Evolutionary conservation across 2,797 vertebrate genomes (phyloP), one percentile per base, ranked within the genome.

Genomic region (Acanthurus leucopareius): DNA sequence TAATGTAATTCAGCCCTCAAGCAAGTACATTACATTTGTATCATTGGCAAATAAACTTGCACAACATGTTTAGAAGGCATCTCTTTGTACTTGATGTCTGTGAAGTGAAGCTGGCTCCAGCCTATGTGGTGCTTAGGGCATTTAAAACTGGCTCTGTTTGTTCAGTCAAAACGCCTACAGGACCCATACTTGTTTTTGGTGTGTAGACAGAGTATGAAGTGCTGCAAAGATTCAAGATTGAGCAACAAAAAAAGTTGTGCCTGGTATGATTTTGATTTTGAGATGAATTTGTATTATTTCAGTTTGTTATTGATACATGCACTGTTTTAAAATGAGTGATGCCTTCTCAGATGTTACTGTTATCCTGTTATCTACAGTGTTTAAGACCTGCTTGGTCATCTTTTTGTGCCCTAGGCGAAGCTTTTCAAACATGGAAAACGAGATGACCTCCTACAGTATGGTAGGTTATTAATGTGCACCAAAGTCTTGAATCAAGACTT

Each of bases 381-480:
- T 11, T 57, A 16, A 7, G 0, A 35, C 62, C 52, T 13, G 82
- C 54, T 57, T 73, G 16, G 22, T 73, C 5, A 17, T 66, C 48
- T 66, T 59, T 78, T 60, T 79, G 22, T 93, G 0, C 86, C 86
- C 86, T 51, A 99, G 98, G 97, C 97, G 11, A 97, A 97, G 75
- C 95, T 99, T 87, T 99, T 99, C 88, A 99, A 99, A 85, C 98
- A 99, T 77, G 98, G 97, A 61, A 99, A 98, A 87, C 95, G 98
- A 72, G 97, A 99, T 70, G 98, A 99, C 80, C 96, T 98, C 79
- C 94, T 99, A 32, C 97, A 96, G 0, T 97, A 97, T 6, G 98
- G 98, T 99, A 92, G 88, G 97, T 88, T 59, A 7, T 59, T 7
- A 32, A 13, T 25, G 17, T 57, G 22, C 45, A 58, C 16, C 13